Conservation (phyloP, 2,113 vertebrate species). For the Columbina picui region DNA sequence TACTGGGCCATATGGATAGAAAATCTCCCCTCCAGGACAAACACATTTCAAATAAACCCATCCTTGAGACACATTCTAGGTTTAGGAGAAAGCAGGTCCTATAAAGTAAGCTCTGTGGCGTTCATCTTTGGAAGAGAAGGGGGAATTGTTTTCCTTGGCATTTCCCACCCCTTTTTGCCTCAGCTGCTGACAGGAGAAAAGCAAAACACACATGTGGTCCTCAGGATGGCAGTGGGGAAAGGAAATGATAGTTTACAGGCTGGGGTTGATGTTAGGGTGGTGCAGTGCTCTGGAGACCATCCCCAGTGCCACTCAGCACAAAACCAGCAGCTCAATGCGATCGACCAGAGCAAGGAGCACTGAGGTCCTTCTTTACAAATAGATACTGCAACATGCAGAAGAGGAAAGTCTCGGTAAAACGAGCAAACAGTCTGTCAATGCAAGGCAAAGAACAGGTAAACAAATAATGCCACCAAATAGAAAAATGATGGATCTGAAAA, state of each 20-base stretch:
- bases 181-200: slow-evolving; percentile 45
- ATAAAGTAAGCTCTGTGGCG: slow-evolving; percentile 11
- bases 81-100: neutral
- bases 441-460: neutral
- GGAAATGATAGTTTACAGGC: neutral
- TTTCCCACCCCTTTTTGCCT: slow-evolving; percentile 38
- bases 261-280: neutral
- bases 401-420: neutral
- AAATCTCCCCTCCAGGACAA: slow-evolving; percentile 44
- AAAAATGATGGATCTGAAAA: neutral
- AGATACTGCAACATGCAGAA: neutral
- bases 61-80: neutral
- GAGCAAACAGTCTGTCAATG: neutral
- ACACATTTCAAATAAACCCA: neutral
- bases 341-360: neutral
- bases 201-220: slow-evolving; percentile 16
- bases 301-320: neutral
- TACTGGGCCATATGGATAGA: slow-evolving; percentile 2
- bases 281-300: rapidly evolving
- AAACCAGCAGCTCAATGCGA: neutral
- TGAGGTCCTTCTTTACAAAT: neutral
- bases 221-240: neutral
- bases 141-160: slow-evolving; percentile 23
- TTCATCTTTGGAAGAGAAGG: neutral
- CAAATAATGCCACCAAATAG: neutral